phyloP scores from a whole-genome alignment of 30 jellyfish, hydroid and myxozoan species.

The Pelagia noctiluca region DNA sequence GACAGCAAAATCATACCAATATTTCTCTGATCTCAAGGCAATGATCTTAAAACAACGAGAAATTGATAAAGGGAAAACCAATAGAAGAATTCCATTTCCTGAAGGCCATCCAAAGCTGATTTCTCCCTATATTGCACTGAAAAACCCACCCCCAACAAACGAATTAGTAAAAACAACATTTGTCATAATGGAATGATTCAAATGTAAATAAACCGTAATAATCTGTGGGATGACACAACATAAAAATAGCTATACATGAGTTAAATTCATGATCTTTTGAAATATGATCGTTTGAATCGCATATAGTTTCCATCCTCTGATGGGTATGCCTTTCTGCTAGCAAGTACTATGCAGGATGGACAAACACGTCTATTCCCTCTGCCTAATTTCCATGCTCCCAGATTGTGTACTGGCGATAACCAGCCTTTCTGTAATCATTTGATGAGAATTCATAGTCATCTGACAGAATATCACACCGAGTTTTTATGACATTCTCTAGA shows the following conservation, averaged over 20 bases:
- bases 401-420: conserved; percentile 25
- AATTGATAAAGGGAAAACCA: neutral
- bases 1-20: too few species aligned
- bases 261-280: neutral
- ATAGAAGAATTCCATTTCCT: neutral
- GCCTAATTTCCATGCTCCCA: conserved; percentile 22
- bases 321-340: neutral
- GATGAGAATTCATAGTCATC: conserved; percentile 29
- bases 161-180: conserved; percentile 14
- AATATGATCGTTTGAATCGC: too few species aligned
- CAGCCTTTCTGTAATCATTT: conserved; percentile 27
- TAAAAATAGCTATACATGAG: neutral
- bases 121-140: conserved; percentile 26
- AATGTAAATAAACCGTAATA: neutral
- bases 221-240: too few species aligned
- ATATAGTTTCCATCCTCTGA: neutral
- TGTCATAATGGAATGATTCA: neutral
- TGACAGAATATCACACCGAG: conserved; percentile 27
- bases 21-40: too few species aligned
- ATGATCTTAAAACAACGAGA: neutral
- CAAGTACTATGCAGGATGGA: conserved; percentile 24
- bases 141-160: conserved; percentile 32
- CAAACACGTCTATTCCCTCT: conserved; percentile 25
- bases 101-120: conserved; percentile 9
- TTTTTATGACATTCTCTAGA: conserved; percentile 17